phyloP scores from a whole-genome alignment of 2,888 invertebrate species.

The Athalia rosae region DNA sequence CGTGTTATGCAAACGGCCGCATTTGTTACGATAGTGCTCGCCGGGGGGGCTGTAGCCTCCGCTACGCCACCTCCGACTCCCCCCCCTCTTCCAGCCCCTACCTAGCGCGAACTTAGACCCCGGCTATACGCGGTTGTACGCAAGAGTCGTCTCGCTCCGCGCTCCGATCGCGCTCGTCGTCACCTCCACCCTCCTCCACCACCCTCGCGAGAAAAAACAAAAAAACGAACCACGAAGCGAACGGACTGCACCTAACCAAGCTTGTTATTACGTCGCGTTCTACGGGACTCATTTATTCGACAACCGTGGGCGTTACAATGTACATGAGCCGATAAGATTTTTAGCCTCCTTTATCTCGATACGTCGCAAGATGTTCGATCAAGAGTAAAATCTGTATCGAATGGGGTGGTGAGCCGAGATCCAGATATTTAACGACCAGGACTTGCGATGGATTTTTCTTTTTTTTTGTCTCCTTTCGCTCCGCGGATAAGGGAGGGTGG shows the following conservation, averaged over 20 bases:
- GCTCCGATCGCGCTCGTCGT: slow-evolving; percentile 40
- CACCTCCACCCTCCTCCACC: neutral
- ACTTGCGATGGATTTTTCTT: slow-evolving; percentile 4
- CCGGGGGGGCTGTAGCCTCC: slow-evolving; percentile 68
- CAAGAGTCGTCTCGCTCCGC: slow-evolving; percentile 51
- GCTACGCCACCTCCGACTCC: neutral
- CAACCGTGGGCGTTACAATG: too few species aligned
- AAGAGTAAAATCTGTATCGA: too few species aligned
- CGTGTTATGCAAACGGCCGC: slow-evolving; percentile 73
- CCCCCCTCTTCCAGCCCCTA: slow-evolving; percentile 34
- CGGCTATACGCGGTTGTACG: slow-evolving; percentile 27
- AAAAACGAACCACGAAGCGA: neutral
- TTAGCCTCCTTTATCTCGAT: neutral
- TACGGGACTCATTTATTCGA: too few species aligned
- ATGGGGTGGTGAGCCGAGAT: too few species aligned
- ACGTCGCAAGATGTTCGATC: neutral
- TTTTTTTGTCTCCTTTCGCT: neutral
- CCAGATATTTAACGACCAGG: too few species aligned
- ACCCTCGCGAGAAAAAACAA: too few species aligned
- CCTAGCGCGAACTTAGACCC: slow-evolving; percentile 14
- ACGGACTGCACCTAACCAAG: too few species aligned
- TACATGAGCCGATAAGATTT: too few species aligned
- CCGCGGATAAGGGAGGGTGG: neutral
- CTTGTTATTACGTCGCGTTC: too few species aligned
- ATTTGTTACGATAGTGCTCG: slow-evolving; percentile 72